Evolutionary conservation across 2,797 vertebrate species (phyloP), one percentile per base, ranked within the genome.

Genomic region (Sylvilagus floridanus): DNA sequence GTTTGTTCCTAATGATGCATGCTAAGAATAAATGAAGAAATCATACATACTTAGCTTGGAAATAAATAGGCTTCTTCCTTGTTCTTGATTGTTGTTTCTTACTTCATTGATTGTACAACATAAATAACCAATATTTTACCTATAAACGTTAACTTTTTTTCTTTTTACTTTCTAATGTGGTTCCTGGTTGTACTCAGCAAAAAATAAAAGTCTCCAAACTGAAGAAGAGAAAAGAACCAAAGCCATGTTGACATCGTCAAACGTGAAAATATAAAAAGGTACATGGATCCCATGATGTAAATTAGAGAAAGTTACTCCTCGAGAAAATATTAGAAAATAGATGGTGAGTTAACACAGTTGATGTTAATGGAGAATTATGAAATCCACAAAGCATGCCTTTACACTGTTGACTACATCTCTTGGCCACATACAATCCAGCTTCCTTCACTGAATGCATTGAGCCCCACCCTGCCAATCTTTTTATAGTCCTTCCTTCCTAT

Each of bases 1-100:
- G 72, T 57, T 92, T 73, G 47, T 57, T 11, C 22, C 21, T 75
- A 75, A 37, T 72, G 19, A 94, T 78, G 37, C 30, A 3, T 78
- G 47, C 73, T 85, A 81, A 90, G 42, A 95, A 83, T 88, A 62
- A 93, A 88, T 83, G 54, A 84, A 62, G 37, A 68, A 88, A 88
- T 17, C 72, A 69, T 47, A 28, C 1, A 50, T 22, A 83, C 1
- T 75, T 72, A 82, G 42, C 12, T 82, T 84, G 32, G n/a, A 90
- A 87, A 83, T n/a, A 47, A 62, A 13, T 4, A 54, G 22, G 0
- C n/a, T 82, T 7, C 17, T 88, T 84, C 14, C 71, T 96, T 73
- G 32, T 5, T 66, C 62, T 65, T 88, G 13, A 65, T 88, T 47
- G 54, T 57, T 77, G 14, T 69, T 89, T 93, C 85, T 81, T 83